Conservation (phyloP, 1,140 invertebrate species). For the Bombus difficillimus region DNA sequence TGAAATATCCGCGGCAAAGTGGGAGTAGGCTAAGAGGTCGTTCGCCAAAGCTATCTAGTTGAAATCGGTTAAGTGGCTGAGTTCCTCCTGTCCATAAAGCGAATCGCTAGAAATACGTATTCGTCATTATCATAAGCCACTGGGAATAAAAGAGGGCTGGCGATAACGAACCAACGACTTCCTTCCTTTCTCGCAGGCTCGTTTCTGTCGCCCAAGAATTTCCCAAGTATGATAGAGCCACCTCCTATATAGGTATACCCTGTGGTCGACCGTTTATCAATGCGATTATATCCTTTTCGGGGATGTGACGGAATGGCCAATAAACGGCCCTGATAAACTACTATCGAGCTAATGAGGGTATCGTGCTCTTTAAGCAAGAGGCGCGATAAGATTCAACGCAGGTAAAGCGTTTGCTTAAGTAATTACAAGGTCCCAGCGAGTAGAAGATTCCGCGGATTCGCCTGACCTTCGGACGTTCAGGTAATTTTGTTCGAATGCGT, state of each 20-base stretch:
- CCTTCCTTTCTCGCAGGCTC: too few species aligned
- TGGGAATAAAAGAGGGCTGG: constrained; percentile 30
- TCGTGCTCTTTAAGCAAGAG: neutral
- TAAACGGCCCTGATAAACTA: constrained; percentile 19
- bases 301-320: constrained; percentile 1
- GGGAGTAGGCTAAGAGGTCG: neutral
- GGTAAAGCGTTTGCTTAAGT: constrained; percentile 11
- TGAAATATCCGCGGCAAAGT: neutral
- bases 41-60: neutral
- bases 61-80: constrained; percentile 10
- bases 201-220: constrained; percentile 16
- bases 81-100: constrained; percentile 19
- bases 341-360: constrained; percentile 6
- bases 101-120: constrained; percentile 38
- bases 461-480: neutral
- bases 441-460: neutral
- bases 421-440: constrained; percentile 1
- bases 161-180: neutral
- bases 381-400: constrained; percentile 19
- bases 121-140: constrained; percentile 56
- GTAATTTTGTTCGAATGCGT: neutral
- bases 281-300: neutral
- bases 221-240: neutral
- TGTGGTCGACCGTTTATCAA: neutral
- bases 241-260: neutral